A percentile compares a stretch with the other conserved stretches of the same genome.
Conservation (phyloP, 1,140 invertebrate genomes). For the Halotydeus destructor region DNA sequence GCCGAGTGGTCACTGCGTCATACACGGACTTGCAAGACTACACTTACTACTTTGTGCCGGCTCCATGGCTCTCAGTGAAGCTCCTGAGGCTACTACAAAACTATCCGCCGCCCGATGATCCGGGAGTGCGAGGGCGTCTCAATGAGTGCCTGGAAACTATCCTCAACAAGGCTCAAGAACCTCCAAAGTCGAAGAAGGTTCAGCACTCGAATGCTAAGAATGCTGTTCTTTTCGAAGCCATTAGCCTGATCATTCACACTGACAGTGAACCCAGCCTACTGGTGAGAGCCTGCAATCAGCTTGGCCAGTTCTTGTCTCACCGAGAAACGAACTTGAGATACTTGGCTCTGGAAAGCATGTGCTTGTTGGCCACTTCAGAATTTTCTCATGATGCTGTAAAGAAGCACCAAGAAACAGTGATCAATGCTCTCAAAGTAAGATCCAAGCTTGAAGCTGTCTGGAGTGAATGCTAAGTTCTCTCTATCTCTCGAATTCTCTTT, state of each 20-base stretch:
- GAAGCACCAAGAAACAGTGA: conserved; percentile 98
- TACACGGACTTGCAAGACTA: conserved; percentile 98
- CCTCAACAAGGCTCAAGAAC: conserved; percentile 96
- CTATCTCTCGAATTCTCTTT: too few species aligned
- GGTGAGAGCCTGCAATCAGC: conserved; percentile 92
- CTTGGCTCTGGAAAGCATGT: conserved; percentile 96
- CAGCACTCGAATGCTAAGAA: conserved; percentile 99
- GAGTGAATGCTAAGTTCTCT: conserved; percentile 5
- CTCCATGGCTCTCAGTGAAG: conserved; percentile 98
- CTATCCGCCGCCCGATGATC: conserved; percentile 69
- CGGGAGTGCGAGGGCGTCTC: conserved; percentile 73
- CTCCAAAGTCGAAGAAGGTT: conserved; percentile 98
- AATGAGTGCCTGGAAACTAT: conserved; percentile 99
- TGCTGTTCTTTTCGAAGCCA: conserved; percentile 97
- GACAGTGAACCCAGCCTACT: conserved; percentile 85
- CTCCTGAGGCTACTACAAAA: conserved; percentile 87
- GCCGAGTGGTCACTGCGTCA: conserved; percentile 88
- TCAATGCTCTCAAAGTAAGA: conserved; percentile 78
- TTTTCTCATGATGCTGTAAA: conserved; percentile 99
- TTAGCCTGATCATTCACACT: conserved; percentile 98
- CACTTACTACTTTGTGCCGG: conserved; percentile 99
- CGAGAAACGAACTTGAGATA: conserved; percentile 96
- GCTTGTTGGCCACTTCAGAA: conserved; percentile 92
- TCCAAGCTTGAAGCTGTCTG: neutral
- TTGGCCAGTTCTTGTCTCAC: conserved; percentile 95